Conservation (phyloP, 2,888 invertebrate species). For the Apantesis nais region DNA sequence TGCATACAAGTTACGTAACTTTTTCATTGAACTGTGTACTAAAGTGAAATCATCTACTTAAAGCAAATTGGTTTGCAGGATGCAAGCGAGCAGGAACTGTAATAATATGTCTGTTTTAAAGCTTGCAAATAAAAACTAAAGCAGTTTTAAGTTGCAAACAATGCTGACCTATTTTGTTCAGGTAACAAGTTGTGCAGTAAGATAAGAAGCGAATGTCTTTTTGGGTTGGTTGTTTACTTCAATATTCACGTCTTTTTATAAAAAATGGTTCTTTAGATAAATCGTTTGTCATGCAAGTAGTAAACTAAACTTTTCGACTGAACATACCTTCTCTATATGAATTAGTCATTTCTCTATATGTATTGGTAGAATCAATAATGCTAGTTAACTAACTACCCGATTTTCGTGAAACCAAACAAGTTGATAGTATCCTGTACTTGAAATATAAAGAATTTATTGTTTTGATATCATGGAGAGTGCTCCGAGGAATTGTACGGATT, state of each 20-base stretch:
- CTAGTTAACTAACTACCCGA: too few species aligned
- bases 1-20: neutral
- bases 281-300: too few species aligned
- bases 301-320: too few species aligned
- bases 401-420: too few species aligned
- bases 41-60: neutral
- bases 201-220: conserved; percentile 35
- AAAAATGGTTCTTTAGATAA: too few species aligned
- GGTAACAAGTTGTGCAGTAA: conserved; percentile 33
- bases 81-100: neutral
- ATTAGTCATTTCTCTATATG: too few species aligned
- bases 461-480: too few species aligned
- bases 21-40: neutral
- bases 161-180: conserved; percentile 40
- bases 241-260: neutral
- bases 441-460: too few species aligned
- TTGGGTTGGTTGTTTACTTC: conserved; percentile 21
- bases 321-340: too few species aligned
- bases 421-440: too few species aligned
- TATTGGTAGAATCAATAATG: too few species aligned
- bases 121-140: conserved; percentile 19
- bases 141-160: conserved; percentile 37
- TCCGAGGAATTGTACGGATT: too few species aligned
- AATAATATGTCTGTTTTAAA: conserved; percentile 8
- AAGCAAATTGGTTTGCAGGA: conserved; percentile 1